Evolutionary conservation across 1,140 invertebrate species (phyloP).

Genomic region (Mamestra configurata): DNA sequence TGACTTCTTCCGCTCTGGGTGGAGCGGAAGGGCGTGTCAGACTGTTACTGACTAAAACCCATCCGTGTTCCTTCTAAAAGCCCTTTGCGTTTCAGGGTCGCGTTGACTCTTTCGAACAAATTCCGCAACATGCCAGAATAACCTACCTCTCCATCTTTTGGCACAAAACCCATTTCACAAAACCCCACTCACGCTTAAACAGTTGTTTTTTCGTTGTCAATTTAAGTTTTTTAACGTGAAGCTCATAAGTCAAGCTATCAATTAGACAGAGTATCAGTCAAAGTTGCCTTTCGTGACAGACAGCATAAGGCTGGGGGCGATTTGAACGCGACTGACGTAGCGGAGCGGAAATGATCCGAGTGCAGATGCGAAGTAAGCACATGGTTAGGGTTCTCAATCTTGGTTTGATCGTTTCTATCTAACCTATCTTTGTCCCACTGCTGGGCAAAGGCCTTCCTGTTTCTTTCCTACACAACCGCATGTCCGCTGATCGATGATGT

Average conservation of each 20-base stretch:
- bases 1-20: too few relatives aligned
- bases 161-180: neutral
- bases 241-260: conserved; percentile 71
- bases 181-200: neutral
- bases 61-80: too few relatives aligned
- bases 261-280: conserved; percentile 76
- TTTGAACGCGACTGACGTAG: neutral
- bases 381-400: neutral
- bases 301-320: conserved; percentile 5
- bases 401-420: too few relatives aligned
- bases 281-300: conserved; percentile 58
- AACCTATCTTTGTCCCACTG: too few relatives aligned
- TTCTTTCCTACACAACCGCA: too few relatives aligned
- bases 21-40: too few relatives aligned
- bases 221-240: conserved; percentile 59
- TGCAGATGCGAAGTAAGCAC: neutral
- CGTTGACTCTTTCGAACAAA: too few relatives aligned
- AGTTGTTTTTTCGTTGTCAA: conserved; percentile 52
- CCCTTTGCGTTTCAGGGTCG: too few relatives aligned
- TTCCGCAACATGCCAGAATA: too few relatives aligned
- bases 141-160: neutral
- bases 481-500: too few relatives aligned
- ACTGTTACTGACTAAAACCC: too few relatives aligned
- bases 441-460: too few relatives aligned
- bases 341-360: neutral